Conservation (phyloP, 2,888 invertebrate species). For the Zeuzera pyrina region DNA sequence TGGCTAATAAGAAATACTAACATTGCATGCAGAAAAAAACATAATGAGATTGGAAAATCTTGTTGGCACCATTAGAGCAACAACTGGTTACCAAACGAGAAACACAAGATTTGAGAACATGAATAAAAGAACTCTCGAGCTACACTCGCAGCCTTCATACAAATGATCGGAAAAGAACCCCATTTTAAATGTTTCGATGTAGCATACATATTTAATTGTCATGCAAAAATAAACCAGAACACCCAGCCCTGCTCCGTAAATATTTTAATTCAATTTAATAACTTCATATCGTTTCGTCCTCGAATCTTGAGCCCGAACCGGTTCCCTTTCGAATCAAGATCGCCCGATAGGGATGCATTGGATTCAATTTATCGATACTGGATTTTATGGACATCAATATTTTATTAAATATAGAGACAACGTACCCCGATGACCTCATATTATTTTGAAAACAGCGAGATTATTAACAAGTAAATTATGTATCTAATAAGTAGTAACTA, state of each 20-base stretch:
- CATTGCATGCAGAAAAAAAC: not conserved
- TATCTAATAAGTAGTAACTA: too few relatives aligned
- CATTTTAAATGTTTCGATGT: constrained; percentile 29
- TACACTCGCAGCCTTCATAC: too few relatives aligned
- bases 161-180: too few relatives aligned
- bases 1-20: too few relatives aligned
- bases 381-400: constrained; percentile 6
- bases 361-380: constrained; percentile 40
- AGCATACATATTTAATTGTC: constrained; percentile 48
- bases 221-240: constrained; percentile 54
- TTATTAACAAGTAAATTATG: too few relatives aligned
- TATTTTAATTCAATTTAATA: constrained; percentile 61
- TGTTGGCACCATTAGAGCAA: constrained; percentile 43
- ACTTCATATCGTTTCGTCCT: constrained; percentile 34
- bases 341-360: constrained; percentile 25
- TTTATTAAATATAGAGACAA: too few relatives aligned
- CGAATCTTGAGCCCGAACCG: constrained; percentile 25
- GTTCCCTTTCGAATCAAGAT: constrained; percentile 30
- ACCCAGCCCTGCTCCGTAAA: constrained; percentile 43
- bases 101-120: constrained; percentile 50
- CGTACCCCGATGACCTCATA: too few relatives aligned
- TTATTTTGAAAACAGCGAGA: too few relatives aligned
- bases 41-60: constrained; percentile 25
- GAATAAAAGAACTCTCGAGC: constrained; percentile 58
- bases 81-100: constrained; percentile 50